Evolutionary conservation across 2,113 vertebrate species (phyloP).

Genomic region (Recurvirostra avosetta): DNA sequence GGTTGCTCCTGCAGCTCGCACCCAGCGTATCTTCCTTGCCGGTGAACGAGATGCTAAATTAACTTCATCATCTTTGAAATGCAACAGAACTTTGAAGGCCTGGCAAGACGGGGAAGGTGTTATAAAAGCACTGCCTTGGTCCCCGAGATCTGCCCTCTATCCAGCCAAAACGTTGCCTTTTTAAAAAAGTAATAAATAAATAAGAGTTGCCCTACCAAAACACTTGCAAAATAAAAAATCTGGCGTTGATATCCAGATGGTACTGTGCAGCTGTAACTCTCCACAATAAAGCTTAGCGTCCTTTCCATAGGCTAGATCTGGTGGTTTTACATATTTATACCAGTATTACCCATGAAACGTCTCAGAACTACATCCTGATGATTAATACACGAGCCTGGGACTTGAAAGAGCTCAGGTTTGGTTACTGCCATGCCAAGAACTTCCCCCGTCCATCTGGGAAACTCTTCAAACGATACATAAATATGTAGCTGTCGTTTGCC

Average conservation of each 20-base stretch:
- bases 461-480: not conserved
- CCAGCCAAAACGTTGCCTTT: not conserved
- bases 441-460: not conserved
- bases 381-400: fast-evolving
- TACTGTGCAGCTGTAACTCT: not conserved
- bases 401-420: too few species aligned
- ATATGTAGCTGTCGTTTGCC: fast-evolving
- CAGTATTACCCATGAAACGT: not conserved
- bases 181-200: too few species aligned
- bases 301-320: not conserved
- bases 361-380: not conserved
- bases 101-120: not conserved
- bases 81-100: not conserved
- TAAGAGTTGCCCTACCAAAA: not conserved
- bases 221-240: not conserved
- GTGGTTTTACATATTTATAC: not conserved
- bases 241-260: not conserved
- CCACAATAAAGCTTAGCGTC: not conserved
- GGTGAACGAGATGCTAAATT: not conserved
- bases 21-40: not conserved
- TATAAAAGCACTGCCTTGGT: not conserved
- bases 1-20: not conserved
- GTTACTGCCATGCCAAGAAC: not conserved
- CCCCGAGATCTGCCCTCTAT: not conserved
- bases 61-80: not conserved